A percentile compares a stretch with the other conserved stretches of the same genome.
These are phyloP conservation scores for Brachionus angularis DNA, from an alignment of 1,140 invertebrate genomes.

Conservation along the genomic window DNA sequence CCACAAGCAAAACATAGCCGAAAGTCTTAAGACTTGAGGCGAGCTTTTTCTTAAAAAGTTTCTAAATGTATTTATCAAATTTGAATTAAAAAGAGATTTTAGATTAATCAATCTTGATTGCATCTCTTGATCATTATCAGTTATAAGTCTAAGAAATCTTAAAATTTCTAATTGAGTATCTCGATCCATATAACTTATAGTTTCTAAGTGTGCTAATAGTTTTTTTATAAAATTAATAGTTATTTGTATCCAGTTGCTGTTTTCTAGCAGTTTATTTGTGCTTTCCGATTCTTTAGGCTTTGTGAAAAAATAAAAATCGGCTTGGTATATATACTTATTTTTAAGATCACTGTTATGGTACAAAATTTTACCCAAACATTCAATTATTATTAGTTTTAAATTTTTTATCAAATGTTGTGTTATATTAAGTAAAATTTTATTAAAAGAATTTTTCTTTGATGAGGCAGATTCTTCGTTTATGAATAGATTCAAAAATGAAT, in stretches of 20 bases:
- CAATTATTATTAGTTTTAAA: constrained; percentile 32
- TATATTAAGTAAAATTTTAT: background rate
- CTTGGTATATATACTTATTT: constrained; percentile 8
- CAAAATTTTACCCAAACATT: constrained; percentile 26
- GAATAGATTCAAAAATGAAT: too few relatives aligned
- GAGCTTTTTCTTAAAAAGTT: constrained; percentile 33
- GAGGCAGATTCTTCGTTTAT: background rate
- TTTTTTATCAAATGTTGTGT: background rate
- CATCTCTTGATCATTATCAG: constrained; percentile 10
- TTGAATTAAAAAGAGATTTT: background rate
- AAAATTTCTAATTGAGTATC: constrained; percentile 19
- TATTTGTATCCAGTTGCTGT: background rate
- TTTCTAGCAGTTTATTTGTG: too few relatives aligned
- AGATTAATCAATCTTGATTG: constrained; percentile 1
- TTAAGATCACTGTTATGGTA: constrained; percentile 5
- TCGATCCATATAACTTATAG: constrained; percentile 10
- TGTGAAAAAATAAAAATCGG: background rate
- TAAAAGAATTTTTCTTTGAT: background rate
- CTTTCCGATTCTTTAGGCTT: background rate
- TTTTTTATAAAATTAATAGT: constrained; percentile 11
- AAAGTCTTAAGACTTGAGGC: background rate
- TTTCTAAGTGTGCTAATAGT: background rate
- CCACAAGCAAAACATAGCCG: constrained; percentile 19
- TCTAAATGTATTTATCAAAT: constrained; percentile 1
- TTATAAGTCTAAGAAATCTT: background rate